Evolutionary conservation across 2,113 vertebrate genomes (phyloP).

Genomic region (Puntigrus tetrazona): DNA sequence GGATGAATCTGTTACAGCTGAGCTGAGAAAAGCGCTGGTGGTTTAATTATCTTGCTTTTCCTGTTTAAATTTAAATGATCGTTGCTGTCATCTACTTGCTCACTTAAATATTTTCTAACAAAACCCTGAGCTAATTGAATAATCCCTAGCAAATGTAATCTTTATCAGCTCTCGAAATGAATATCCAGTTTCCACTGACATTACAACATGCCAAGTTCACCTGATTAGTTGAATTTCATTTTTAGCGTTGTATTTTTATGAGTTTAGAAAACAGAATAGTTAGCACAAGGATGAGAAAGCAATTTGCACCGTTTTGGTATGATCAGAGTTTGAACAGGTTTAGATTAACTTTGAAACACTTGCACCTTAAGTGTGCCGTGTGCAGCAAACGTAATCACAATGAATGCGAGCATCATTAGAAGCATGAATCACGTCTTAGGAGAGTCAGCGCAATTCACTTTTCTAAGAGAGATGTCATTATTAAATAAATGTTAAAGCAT

Average conservation of each 20-base stretch:
- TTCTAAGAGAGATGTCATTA: too few species aligned
- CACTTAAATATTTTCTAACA: background rate
- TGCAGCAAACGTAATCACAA: too few species aligned
- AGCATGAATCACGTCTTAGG: too few species aligned
- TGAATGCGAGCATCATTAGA: too few species aligned
- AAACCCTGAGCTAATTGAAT: background rate
- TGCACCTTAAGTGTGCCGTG: too few species aligned
- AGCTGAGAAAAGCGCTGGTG: background rate
- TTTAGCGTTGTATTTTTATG: background rate
- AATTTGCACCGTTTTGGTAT: background rate
- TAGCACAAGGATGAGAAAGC: background rate
- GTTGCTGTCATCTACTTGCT: background rate
- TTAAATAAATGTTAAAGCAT: too few species aligned
- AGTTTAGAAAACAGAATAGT: background rate
- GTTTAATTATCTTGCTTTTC: background rate
- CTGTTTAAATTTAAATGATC: background rate
- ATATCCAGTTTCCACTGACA: background rate
- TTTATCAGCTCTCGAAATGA: background rate
- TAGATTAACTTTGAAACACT: too few species aligned
- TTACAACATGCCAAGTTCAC: background rate
- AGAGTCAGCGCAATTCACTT: too few species aligned
- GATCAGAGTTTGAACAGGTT: too few species aligned
- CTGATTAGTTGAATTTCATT: background rate
- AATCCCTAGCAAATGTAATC: background rate
- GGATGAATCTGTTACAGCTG: background rate